Evolutionary conservation across 1,140 invertebrate species (phyloP), one percentile per base, ranked within the genome.

Genomic region (Megathymus violae): DNA sequence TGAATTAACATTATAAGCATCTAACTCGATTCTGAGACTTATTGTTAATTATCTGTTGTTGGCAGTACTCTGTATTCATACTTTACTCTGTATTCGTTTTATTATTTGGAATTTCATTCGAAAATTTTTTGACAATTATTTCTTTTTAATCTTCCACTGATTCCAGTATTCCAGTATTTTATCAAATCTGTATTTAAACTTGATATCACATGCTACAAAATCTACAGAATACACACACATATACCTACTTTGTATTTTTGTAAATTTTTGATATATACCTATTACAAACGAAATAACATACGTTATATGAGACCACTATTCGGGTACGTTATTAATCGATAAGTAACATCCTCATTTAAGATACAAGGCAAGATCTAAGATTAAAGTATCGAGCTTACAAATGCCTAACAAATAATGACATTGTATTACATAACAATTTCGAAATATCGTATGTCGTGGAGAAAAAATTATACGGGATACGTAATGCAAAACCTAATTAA

Each of bases 161-260:
- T n/a, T n/a, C n/a, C n/a, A n/a, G n/a, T n/a, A 19, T 10, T 19
- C 16, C 41, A 16, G 41, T 19, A 44, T n/a, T 44, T 19, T 4
- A 2, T 19, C 17, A 19, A 10, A 19, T 19, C 10, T 44, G 13
- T n/a, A 19, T n/a, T 19, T 44, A 11, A 41, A 19, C 3, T n/a
- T 43, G 9, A 19, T 44, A n/a, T 34, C 46, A 48, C 46, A 48
- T 50, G 13, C 47, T 50, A 50, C 47, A 50, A 34, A 50, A 50
- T 36, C 25, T 50, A 50, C 14, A 1, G 25, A 27, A 44, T 36
- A 16, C 31, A 34, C 27, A 50, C 25, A n/a, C n/a, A n/a, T n/a
- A 34, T 50, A 16, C 14, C 4, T 22, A 25, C 44, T 11, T 4
- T 47, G 25, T 11, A 13, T 47, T 11, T 7, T 22, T 22, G 19